Percentiles rank a stretch among this genome's conserved stretches.
These are phyloP conservation scores for Otus sunia DNA, from an alignment of 2,113 vertebrate genomes.

Conservation along the genomic window DNA sequence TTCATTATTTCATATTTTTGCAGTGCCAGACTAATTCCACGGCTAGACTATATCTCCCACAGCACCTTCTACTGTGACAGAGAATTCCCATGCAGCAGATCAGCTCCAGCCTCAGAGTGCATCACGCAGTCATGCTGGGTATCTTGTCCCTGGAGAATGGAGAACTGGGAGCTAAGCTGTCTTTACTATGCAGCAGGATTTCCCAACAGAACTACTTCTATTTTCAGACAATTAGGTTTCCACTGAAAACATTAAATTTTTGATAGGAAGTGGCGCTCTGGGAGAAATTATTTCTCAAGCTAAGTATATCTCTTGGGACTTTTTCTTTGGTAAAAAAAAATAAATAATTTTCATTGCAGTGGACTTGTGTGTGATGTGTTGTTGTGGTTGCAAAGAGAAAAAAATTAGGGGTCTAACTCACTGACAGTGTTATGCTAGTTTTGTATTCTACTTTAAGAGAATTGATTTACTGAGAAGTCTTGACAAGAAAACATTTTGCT, in stretches of 20 bases:
- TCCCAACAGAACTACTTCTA: background rate
- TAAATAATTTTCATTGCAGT: background rate
- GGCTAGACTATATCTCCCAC: background rate
- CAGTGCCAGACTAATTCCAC: background rate
- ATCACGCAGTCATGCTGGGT: rapidly evolving
- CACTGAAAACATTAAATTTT: background rate
- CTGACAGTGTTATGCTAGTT: background rate
- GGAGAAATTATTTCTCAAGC: background rate
- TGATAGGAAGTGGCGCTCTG: background rate
- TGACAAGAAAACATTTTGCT: background rate
- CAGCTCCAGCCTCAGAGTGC: background rate
- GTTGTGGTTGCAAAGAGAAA: background rate
- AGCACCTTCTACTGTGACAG: background rate
- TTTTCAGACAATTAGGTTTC: background rate
- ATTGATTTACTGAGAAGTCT: background rate
- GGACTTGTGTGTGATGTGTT: background rate
- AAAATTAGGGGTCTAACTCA: background rate
- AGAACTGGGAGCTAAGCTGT: background rate
- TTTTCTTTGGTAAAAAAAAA: background rate
- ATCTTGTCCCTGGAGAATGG: background rate
- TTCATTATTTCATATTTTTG: background rate
- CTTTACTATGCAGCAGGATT: background rate
- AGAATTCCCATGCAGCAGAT: background rate
- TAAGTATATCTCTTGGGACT: background rate
- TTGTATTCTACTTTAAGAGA: background rate